Conservation (phyloP, 92 coral and sea anemone species). For the Scolanthus callimorphus region DNA sequence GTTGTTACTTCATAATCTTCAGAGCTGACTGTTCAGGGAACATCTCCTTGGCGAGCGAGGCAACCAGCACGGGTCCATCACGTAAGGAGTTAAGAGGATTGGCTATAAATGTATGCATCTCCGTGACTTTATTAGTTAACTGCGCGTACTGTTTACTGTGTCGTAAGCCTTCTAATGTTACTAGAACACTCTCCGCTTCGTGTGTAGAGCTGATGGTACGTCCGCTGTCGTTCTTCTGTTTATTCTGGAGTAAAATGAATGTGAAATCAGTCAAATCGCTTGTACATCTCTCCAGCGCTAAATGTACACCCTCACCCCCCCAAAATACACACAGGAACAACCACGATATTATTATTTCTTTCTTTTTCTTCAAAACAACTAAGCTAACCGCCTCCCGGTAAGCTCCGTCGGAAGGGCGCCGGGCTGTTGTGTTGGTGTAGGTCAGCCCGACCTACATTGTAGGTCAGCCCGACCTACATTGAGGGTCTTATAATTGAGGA, state of each 20-base stretch:
- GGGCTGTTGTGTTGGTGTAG: too few relatives aligned
- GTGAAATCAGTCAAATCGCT: too few relatives aligned
- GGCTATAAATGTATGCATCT: conserved; percentile 63
- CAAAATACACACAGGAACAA: too few relatives aligned
- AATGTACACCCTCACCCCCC: too few relatives aligned
- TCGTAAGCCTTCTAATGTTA: conserved; percentile 65
- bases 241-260: conserved; percentile 40
- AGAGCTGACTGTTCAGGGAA: conserved; percentile 67
- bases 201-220: conserved; percentile 59
- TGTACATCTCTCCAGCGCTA: too few relatives aligned
- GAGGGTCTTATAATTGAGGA: too few relatives aligned
- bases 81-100: conserved; percentile 78
- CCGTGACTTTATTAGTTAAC: conserved; percentile 50
- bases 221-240: conserved; percentile 65
- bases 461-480: too few relatives aligned
- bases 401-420: too few relatives aligned
- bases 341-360: too few relatives aligned
- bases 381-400: too few relatives aligned
- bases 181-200: conserved; percentile 81
- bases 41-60: conserved; percentile 49
- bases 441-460: too few relatives aligned
- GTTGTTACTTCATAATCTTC: conserved; percentile 37
- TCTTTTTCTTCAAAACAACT: too few relatives aligned
- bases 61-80: conserved; percentile 77
- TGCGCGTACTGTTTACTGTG: conserved; percentile 59